phyloP scores from a whole-genome alignment of 2,888 invertebrate species.

The Encarsia formosa region DNA sequence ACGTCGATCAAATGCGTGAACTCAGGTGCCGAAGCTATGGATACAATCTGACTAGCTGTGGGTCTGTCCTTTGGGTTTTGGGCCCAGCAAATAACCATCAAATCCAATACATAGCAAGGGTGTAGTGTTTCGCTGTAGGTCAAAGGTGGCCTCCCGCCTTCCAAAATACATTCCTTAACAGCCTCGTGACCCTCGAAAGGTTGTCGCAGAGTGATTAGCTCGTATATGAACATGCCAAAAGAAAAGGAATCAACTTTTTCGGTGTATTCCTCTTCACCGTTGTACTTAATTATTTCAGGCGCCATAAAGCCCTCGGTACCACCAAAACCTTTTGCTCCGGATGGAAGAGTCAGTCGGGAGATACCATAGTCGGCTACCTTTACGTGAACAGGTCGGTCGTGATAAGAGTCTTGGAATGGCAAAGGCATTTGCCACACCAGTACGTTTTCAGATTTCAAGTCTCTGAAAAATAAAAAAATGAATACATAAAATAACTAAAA shows the following conservation, averaged over 20 bases:
- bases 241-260: constrained; percentile 99
- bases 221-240: constrained; percentile 97
- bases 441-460: constrained; percentile 94
- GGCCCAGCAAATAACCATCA: constrained; percentile 96
- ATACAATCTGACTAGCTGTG: constrained; percentile 91
- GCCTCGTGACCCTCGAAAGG: constrained; percentile 97
- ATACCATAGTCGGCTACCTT: constrained; percentile 98
- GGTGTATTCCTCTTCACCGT: constrained; percentile 98
- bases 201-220: constrained; percentile 85
- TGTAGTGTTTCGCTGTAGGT: constrained; percentile 79
- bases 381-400: constrained; percentile 65
- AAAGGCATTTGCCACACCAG: constrained; percentile 95
- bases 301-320: constrained; percentile 99
- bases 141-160: constrained; percentile 87
- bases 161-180: constrained; percentile 92
- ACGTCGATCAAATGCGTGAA: constrained; percentile 84
- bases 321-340: constrained; percentile 94
- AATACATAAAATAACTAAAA: too few relatives aligned
- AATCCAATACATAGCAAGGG: constrained; percentile 84
- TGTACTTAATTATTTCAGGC: constrained; percentile 96
- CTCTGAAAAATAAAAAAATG: too few relatives aligned
- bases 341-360: constrained; percentile 80
- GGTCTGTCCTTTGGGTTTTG: constrained; percentile 83
- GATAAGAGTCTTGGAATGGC: constrained; percentile 67
- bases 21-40: constrained; percentile 87